Conservation (phyloP, 2,113 vertebrate genomes). For the Oreotrochilus melanogaster region DNA sequence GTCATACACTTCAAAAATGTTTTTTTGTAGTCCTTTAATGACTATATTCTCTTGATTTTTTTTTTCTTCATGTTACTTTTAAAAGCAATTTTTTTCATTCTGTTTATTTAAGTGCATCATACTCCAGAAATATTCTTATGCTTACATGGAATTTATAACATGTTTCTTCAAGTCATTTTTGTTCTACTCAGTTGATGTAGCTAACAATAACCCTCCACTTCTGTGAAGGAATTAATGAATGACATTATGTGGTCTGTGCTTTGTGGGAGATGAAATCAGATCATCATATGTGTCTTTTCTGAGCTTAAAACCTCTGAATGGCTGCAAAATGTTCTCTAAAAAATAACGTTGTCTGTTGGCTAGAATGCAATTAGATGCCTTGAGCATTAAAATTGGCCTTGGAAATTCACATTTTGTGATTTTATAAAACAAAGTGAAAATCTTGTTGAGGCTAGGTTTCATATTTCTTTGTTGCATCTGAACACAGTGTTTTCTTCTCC, state of each 20-base stretch:
- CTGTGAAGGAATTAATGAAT: neutral
- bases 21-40: neutral
- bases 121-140: neutral
- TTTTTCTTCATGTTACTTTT: neutral
- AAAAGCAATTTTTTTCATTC: neutral
- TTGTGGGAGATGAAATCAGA: neutral
- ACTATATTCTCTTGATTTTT: neutral
- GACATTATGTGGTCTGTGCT: neutral
- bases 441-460: neutral
- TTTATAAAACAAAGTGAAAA: conserved; percentile 14
- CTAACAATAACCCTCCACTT: neutral
- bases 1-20: neutral
- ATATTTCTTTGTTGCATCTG: conserved; percentile 55
- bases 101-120: neutral
- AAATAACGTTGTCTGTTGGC: neutral
- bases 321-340: neutral
- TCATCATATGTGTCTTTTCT: neutral
- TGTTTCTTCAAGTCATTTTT: neutral
- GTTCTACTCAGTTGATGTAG: neutral
- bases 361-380: neutral
- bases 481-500: conserved; percentile 41
- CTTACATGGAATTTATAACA: neutral
- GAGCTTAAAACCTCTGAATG: neutral
- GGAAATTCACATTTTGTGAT: neutral
- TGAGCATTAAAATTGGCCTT: neutral